These are phyloP conservation scores for Pachycephus smyrnensis DNA, from an alignment of 2,888 invertebrate genomes.

Conservation along the genomic window DNA sequence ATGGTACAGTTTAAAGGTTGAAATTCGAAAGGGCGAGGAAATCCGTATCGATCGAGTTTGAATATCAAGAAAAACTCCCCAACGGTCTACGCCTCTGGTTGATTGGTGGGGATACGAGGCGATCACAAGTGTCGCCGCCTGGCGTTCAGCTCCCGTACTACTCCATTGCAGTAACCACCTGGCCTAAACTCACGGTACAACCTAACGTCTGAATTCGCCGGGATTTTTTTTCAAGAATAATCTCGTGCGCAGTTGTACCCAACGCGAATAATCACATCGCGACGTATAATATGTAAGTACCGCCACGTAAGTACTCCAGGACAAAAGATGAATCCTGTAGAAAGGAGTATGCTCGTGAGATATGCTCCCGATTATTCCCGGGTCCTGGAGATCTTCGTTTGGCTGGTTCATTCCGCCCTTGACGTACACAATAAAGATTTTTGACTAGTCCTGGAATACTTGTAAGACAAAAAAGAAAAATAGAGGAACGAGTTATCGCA, in stretches of 20 bases:
- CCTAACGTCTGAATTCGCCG: constrained; percentile 36
- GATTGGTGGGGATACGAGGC: constrained; percentile 8
- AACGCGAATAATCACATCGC: not conserved
- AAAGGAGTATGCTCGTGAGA: not conserved
- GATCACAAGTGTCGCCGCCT: constrained; percentile 49
- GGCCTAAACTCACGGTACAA: constrained; percentile 52
- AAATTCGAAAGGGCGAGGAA: not conserved
- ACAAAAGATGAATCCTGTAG: not conserved
- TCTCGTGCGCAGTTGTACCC: not conserved
- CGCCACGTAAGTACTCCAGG: not conserved
- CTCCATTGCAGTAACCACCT: constrained; percentile 50
- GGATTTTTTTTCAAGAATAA: not conserved
- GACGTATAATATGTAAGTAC: not conserved
- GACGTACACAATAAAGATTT: not conserved
- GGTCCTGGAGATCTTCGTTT: not conserved
- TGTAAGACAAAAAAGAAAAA: not conserved
- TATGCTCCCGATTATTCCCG: not conserved
- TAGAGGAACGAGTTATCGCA: not conserved
- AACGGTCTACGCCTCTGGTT: not conserved
- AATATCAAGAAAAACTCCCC: not conserved
- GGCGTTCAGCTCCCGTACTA: constrained; percentile 51
- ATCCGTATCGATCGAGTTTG: not conserved
- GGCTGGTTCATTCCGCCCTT: not conserved
- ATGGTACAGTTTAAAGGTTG: not conserved
- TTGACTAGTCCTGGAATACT: not conserved